These are phyloP conservation scores for Platycnemis pennipes DNA, from an alignment of 2,888 invertebrate species.

Conservation along the genomic window DNA sequence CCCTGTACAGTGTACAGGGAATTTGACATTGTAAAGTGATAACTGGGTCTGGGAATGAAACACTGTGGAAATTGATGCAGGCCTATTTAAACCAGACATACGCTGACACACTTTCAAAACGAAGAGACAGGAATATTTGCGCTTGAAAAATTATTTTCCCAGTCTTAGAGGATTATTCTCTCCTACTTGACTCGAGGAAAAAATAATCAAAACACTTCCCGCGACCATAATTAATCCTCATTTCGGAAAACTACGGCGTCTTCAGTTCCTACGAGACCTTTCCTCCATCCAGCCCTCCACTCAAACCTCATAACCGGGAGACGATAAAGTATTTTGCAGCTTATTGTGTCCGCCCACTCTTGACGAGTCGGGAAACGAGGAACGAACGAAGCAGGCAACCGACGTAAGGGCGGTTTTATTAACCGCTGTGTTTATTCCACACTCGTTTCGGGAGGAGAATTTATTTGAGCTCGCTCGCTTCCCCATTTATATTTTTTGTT, in stretches of 20 bases:
- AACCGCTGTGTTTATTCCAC: conserved; percentile 41
- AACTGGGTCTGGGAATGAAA: neutral
- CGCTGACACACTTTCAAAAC: neutral
- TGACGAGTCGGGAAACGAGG: conserved; percentile 20
- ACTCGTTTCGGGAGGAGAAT: conserved; percentile 19
- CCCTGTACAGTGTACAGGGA: neutral
- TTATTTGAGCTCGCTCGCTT: conserved; percentile 34
- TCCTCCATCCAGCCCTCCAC: neutral
- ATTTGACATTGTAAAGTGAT: neutral
- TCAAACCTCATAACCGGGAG: conserved; percentile 20
- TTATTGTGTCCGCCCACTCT: conserved; percentile 36
- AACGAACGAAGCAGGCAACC: neutral
- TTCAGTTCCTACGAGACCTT: neutral
- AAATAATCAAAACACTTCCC: neutral
- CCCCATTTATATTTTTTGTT: conserved; percentile 40
- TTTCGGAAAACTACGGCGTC: conserved; percentile 24
- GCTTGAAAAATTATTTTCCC: neutral
- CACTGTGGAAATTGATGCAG: neutral
- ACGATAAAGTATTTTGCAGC: conserved; percentile 59
- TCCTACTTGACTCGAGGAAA: neutral
- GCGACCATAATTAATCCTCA: neutral
- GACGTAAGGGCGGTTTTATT: conserved; percentile 46
- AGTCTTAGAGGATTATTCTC: neutral
- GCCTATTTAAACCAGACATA: neutral
- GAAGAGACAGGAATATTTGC: neutral